Conservation (phyloP, 2,113 vertebrate genomes). For the Rhinolophus sinicus region DNA sequence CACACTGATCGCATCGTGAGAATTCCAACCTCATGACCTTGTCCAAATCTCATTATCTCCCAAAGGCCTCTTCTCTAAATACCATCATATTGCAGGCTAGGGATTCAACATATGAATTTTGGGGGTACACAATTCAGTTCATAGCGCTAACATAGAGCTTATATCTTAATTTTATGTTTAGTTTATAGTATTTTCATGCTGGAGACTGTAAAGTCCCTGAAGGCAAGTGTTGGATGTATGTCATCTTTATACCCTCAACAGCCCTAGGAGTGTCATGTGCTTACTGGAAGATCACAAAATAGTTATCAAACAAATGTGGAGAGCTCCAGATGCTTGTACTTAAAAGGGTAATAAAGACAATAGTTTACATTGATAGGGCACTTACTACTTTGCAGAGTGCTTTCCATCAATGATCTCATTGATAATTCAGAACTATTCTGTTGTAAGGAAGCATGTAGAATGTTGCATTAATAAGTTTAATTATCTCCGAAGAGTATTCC, state of each 20-base stretch:
- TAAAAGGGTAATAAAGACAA: conserved; percentile 62
- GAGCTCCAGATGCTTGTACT: conserved; percentile 14
- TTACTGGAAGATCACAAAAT: conserved; percentile 37
- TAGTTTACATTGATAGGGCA: conserved; percentile 1
- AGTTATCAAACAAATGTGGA: conserved; percentile 31
- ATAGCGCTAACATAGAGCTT: neutral
- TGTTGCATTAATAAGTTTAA: conserved; percentile 46
- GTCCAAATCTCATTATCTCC: neutral
- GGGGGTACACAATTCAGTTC: neutral
- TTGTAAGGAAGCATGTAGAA: conserved; percentile 37
- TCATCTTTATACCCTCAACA: neutral
- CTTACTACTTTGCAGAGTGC: conserved; percentile 41
- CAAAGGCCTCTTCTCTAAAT: neutral
- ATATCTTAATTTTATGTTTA: neutral
- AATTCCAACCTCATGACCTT: neutral
- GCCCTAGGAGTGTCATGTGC: neutral
- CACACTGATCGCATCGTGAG: neutral
- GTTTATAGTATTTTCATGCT: neutral
- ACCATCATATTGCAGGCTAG: neutral
- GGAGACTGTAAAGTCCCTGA: conserved; percentile 14
- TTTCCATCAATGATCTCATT: conserved; percentile 53
- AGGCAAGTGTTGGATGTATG: neutral
- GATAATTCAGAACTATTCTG: conserved; percentile 58
- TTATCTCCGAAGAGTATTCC: conserved; percentile 33
- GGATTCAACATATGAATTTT: neutral